Conservation (phyloP, 1,140 invertebrate species). For the Heliconius hermathena region DNA sequence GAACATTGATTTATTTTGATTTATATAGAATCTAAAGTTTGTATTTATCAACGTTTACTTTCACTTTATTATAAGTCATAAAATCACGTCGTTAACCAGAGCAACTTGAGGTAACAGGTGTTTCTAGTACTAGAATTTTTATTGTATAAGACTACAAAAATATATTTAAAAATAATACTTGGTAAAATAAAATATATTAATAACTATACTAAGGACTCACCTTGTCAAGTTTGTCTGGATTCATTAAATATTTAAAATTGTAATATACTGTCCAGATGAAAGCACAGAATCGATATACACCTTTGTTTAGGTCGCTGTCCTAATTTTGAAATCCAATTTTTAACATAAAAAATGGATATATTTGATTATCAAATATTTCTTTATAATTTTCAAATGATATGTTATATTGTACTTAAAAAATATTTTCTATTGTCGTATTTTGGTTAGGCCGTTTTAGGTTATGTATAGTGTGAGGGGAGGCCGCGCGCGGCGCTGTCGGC, state of each 20-base stretch:
- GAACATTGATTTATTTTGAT: too few relatives aligned
- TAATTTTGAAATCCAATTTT: slow-evolving; percentile 30
- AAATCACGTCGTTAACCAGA: not conserved
- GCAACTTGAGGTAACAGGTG: slow-evolving; percentile 29
- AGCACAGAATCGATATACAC: slow-evolving; percentile 66
- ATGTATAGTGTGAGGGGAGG: slow-evolving; percentile 55
- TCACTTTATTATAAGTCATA: not conserved
- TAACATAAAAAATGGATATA: not conserved
- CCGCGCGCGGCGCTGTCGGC: slow-evolving; percentile 67
- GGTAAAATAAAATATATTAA: too few relatives aligned
- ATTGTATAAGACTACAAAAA: not conserved
- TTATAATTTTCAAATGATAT: slow-evolving; percentile 13
- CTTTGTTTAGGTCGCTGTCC: slow-evolving; percentile 61
- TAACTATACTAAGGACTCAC: slow-evolving; percentile 27
- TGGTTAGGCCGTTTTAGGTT: slow-evolving; percentile 61
- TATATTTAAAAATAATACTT: not conserved
- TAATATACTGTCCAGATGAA: slow-evolving; percentile 41
- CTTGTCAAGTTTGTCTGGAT: slow-evolving; percentile 18
- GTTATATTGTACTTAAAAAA: not conserved
- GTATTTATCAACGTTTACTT: not conserved
- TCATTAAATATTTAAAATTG: slow-evolving; percentile 11
- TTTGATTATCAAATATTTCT: not conserved
- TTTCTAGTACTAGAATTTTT: not conserved
- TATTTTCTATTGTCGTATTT: slow-evolving; percentile 31
- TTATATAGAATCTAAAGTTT: too few relatives aligned